Percentiles rank a stretch among this genome's conserved stretches.
Evolutionary conservation across 2,888 invertebrate genomes (phyloP).

Genomic region (Pecten maximus): DNA sequence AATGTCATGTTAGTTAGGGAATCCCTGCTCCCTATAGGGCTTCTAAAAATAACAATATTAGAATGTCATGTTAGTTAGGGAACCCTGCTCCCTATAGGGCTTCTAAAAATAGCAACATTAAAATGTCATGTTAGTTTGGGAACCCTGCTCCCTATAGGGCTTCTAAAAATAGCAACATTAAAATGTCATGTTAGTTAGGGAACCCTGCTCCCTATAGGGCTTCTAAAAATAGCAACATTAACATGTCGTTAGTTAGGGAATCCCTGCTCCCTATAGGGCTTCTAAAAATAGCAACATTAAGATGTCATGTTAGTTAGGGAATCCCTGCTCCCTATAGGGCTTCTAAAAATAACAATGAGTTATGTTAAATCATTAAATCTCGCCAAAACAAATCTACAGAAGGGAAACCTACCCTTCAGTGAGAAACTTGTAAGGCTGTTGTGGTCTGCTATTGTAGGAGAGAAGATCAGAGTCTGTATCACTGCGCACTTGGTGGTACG

Average conservation of each 20-base stretch:
- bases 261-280: constrained; percentile 52
- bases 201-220: too few species aligned
- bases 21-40: background rate
- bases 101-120: too few species aligned
- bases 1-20: background rate
- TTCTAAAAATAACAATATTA: background rate
- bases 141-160: too few species aligned
- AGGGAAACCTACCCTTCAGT: constrained; percentile 47
- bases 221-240: too few species aligned
- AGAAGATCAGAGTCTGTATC: constrained; percentile 84
- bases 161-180: too few species aligned
- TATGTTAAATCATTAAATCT: background rate
- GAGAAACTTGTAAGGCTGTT: constrained; percentile 41
- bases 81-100: too few species aligned
- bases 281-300: too few species aligned
- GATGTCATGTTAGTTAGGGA: constrained; percentile 50
- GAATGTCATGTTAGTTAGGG: too few species aligned
- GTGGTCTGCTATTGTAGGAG: constrained; percentile 94
- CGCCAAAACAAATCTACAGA: background rate
- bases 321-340: constrained; percentile 53
- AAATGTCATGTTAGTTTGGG: too few species aligned
- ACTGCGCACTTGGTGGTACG: constrained; percentile 75
- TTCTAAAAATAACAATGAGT: background rate
- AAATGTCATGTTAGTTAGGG: too few species aligned
- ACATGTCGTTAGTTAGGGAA: constrained; percentile 51